These are phyloP conservation scores for Semibalanus balanoides DNA, from an alignment of 1,140 invertebrate genomes.

Conservation along the genomic window DNA sequence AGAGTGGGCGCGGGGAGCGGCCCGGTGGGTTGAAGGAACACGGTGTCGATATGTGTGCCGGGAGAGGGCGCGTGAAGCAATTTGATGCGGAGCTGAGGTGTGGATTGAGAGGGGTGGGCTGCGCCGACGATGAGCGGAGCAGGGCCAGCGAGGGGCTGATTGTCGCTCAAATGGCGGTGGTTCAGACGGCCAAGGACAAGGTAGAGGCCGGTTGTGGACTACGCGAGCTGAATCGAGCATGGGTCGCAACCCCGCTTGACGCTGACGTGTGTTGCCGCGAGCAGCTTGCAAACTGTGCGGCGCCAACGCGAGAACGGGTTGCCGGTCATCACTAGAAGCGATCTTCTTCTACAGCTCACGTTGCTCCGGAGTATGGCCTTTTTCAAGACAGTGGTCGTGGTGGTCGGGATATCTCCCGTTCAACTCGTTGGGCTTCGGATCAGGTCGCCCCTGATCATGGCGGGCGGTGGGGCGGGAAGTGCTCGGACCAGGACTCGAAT, in stretches of 20 bases:
- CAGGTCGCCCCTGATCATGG: constrained; percentile 9
- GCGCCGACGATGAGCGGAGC: not conserved
- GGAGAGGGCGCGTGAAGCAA: no score
- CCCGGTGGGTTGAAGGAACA: not conserved
- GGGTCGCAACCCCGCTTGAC: not conserved
- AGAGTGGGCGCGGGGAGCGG: not conserved
- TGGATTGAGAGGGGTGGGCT: constrained; percentile 6
- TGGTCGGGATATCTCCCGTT: no score
- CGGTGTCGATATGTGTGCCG: not conserved
- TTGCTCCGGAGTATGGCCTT: constrained; percentile 5
- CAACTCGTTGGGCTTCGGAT: constrained; percentile 7
- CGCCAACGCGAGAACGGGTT: not conserved
- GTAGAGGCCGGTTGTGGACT: not conserved
- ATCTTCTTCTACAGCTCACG: constrained; percentile 5
- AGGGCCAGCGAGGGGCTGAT: constrained; percentile 3
- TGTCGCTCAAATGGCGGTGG: constrained; percentile 11
- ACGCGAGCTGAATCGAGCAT: constrained; percentile 6
- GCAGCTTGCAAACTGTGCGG: not conserved
- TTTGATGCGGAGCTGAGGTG: not conserved
- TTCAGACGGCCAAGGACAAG: constrained; percentile 8
- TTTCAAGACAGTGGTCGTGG: constrained; percentile 5
- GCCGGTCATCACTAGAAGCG: not conserved
- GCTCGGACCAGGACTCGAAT: not conserved
- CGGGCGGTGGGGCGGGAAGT: constrained; percentile 6
- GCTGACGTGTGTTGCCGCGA: constrained; percentile 9